A percentile compares a stretch with the other conserved stretches of the same genome.
Evolutionary conservation across 2,888 invertebrate species (phyloP).

Genomic region (Mimumesa dahlbomi): DNA sequence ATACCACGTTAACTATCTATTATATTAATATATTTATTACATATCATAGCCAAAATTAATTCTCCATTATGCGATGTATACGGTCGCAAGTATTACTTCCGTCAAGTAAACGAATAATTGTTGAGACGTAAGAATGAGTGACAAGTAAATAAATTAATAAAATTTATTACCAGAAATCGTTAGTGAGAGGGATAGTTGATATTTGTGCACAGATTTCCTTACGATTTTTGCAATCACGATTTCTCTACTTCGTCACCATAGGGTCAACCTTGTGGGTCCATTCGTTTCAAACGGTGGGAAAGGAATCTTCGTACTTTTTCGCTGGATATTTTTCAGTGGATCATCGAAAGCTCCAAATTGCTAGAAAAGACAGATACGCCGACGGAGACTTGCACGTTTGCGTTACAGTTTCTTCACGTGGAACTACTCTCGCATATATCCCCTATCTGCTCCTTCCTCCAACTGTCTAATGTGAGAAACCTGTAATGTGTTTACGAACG

Average conservation of each 20-base stretch:
- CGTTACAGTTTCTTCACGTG: slow-evolving; percentile 27
- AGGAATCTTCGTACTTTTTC: neutral
- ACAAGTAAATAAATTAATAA: slow-evolving; percentile 21
- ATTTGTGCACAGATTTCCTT: too few relatives aligned
- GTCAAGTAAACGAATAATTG: slow-evolving; percentile 4
- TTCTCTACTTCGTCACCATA: neutral
- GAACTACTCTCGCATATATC: slow-evolving; percentile 28
- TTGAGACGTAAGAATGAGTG: slow-evolving; percentile 21
- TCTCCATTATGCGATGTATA: too few relatives aligned
- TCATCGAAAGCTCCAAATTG: slow-evolving; percentile 55
- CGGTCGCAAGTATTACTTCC: too few relatives aligned
- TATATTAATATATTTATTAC: too few relatives aligned
- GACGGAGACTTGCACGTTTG: slow-evolving; percentile 18
- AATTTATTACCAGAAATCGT: slow-evolving; percentile 26
- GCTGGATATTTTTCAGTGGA: slow-evolving; percentile 18
- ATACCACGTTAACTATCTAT: too few relatives aligned
- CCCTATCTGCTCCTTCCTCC: neutral
- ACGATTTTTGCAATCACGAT: too few relatives aligned
- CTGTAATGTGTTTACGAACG: slow-evolving; percentile 68
- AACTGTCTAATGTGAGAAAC: slow-evolving; percentile 65
- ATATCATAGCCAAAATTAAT: too few relatives aligned
- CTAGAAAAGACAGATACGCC: slow-evolving; percentile 53
- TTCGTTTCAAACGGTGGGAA: neutral
- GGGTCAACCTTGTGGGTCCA: neutral
- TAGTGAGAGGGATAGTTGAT: neutral